Evolutionary conservation across 2,113 vertebrate species (phyloP), one percentile per base, ranked within the genome.

Genomic region (Mormyrus iriodes): DNA sequence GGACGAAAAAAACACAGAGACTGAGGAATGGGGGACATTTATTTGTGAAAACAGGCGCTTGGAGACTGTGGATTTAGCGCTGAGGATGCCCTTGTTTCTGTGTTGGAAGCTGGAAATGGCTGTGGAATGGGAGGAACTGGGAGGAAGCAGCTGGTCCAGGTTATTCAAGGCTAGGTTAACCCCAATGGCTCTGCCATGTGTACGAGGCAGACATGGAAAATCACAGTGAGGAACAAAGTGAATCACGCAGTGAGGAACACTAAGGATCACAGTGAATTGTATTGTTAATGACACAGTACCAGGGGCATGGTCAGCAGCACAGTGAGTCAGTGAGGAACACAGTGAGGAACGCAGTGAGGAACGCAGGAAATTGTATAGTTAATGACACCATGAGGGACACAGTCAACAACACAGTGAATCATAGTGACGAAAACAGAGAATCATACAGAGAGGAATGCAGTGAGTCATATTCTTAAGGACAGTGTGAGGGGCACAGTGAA

Each of bases 1-100:
- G n/a, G 24, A 46, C 27, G 19, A 9, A 27, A 51, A 27, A 1
- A 51, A 85, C 24, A 27, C 48, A 27, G 13, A 19, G 44, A 1
- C 19, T 52, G 46, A 51, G 85, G 85, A 86, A 52, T 35, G 52
- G 10, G 85, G 31, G 35, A 61, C 51, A 61, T 82, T 82, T 17
- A 39, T 35, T 7, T 6, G 15, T 82, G 31, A 55, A 31, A 53
- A 17, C 17, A 13, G n/a, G 84, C 21, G 0, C 12, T 87, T 61
- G 55, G 86, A 87, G 42, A 87, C 35, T 35, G 12, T 5, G 31
- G 86, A 58, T 76, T 88, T 58, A 51, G 82, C 85, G 85, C 58
- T 44, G 73, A 73, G 82, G 61, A 58, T 88, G 49, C 73, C 44
- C 90, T 90, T 90, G 84, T 51, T 19, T n/a, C 85, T 65, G 89